These are phyloP conservation scores for Chaetorhynchus papuensis DNA, from an alignment of 2,113 vertebrate genomes.

Conservation along the genomic window DNA sequence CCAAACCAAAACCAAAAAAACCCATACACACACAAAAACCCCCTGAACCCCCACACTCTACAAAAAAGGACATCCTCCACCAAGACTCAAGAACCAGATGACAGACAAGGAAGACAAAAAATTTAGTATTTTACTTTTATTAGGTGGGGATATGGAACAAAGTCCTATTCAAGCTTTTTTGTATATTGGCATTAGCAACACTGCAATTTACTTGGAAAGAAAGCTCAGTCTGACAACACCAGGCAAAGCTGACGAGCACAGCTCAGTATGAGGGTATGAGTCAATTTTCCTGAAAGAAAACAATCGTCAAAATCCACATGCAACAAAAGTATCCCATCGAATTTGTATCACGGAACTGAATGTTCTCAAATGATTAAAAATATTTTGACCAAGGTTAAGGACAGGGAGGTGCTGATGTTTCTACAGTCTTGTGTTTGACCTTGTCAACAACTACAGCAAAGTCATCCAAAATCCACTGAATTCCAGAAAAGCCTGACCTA, in stretches of 20 bases:
- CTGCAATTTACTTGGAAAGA: background rate
- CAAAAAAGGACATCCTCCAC: background rate
- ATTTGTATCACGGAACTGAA: background rate
- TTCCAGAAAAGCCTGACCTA: slow-evolving; percentile 30
- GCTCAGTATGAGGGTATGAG: background rate
- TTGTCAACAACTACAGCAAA: slow-evolving; percentile 44
- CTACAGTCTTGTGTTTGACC: background rate
- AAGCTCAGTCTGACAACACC: background rate
- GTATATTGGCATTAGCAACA: background rate
- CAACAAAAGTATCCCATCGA: background rate
- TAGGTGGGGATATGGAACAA: background rate
- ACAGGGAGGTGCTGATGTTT: slow-evolving; percentile 33
- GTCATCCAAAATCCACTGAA: slow-evolving; percentile 37
- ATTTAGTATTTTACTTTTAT: background rate
- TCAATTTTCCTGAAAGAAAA: background rate
- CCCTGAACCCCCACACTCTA: background rate
- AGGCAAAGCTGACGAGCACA: background rate
- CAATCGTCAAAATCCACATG: background rate
- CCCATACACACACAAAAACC: rapidly evolving
- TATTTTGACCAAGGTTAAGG: background rate
- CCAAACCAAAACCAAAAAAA: background rate
- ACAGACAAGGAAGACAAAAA: background rate
- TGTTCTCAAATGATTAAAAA: slow-evolving; percentile 19
- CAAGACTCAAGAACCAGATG: background rate
- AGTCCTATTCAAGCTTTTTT: background rate